phyloP scores from a whole-genome alignment of 2,888 invertebrate species.

The Nebria salina region DNA sequence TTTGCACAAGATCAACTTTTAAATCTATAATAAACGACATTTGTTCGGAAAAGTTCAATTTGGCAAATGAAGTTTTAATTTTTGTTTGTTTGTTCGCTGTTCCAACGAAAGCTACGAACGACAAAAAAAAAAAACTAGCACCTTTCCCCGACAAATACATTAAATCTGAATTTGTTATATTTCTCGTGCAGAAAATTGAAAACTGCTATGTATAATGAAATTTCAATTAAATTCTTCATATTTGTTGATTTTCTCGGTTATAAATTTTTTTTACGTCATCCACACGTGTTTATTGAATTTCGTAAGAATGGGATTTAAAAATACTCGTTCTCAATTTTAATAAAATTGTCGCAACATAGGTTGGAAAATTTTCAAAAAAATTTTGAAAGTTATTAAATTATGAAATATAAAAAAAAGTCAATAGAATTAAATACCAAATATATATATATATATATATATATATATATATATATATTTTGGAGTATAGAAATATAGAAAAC shows the following conservation, averaged over 20 bases:
- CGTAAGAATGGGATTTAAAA: not conserved
- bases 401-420: too few species aligned
- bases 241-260: constrained; percentile 23
- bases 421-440: too few species aligned
- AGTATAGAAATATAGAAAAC: too few species aligned
- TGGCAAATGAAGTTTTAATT: constrained; percentile 30
- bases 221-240: constrained; percentile 7
- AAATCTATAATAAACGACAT: constrained; percentile 19
- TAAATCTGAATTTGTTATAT: not conserved
- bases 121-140: constrained; percentile 5
- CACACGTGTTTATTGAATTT: constrained; percentile 36
- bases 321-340: not conserved
- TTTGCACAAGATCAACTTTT: not conserved
- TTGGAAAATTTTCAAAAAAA: not conserved
- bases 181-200: not conserved
- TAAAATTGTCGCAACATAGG: not conserved
- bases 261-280: constrained; percentile 35
- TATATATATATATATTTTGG: too few species aligned
- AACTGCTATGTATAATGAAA: not conserved
- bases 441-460: too few species aligned
- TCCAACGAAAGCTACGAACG: not conserved
- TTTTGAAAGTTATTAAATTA: not conserved
- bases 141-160: constrained; percentile 2
- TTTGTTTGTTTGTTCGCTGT: constrained; percentile 24
- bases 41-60: constrained; percentile 22